These are phyloP conservation scores for Uria lomvia DNA, from an alignment of 2,113 vertebrate species.

Conservation along the genomic window DNA sequence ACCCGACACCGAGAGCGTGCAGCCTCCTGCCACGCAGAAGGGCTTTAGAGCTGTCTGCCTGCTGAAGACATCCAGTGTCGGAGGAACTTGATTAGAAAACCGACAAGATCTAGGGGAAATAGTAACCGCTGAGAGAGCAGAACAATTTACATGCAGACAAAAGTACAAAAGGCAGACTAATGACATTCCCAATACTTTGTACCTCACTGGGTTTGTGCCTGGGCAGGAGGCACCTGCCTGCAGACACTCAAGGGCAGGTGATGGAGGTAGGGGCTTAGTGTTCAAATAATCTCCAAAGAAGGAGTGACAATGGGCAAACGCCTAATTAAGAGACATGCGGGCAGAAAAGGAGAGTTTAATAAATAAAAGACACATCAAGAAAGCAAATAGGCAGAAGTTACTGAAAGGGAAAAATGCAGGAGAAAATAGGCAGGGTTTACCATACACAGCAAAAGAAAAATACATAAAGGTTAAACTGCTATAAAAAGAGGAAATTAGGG, in stretches of 20 bases:
- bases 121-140: not conserved
- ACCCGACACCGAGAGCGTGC: not conserved
- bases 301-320: fast-evolving
- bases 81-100: not conserved
- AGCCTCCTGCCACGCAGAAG: not conserved
- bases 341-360: not conserved
- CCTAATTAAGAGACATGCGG: not conserved
- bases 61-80: not conserved
- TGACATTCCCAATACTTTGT: not conserved
- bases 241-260: not conserved
- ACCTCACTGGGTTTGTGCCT: not conserved
- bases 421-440: not conserved
- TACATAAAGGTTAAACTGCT: not conserved
- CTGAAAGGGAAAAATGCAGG: not conserved
- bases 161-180: not conserved
- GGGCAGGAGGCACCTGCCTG: not conserved
- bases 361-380: not conserved
- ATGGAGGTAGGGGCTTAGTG: not conserved
- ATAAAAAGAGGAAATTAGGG: not conserved
- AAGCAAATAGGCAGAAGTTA: not conserved
- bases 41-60: not conserved
- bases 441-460: not conserved
- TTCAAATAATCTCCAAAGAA: not conserved
- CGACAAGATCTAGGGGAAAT: not conserved
- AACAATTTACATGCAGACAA: not conserved